phyloP scores from a whole-genome alignment of 2,797 vertebrate species.

The Aphelocoma californica region DNA sequence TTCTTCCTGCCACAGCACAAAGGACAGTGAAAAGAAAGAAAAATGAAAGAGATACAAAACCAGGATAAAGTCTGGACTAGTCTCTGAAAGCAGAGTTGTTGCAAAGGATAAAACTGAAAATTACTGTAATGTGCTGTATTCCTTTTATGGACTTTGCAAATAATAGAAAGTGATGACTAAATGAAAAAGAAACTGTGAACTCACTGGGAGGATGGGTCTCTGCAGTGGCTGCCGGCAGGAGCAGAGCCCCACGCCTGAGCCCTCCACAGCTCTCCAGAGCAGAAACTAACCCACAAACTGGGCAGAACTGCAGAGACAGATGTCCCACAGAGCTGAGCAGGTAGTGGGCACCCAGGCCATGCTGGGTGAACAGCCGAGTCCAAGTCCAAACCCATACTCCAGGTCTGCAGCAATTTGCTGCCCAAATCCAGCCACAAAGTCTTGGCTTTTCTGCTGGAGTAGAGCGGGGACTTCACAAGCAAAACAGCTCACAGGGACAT shows the following conservation, averaged over 20 bases:
- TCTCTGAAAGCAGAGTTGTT: neutral
- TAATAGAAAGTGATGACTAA: conserved; percentile 14
- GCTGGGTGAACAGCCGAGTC: neutral
- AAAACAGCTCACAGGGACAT: rapidly evolving
- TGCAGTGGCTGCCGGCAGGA: neutral
- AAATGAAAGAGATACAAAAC: neutral
- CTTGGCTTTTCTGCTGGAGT: neutral
- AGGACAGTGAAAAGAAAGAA: neutral
- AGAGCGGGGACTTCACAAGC: neutral
- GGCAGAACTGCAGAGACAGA: neutral
- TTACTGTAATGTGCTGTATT: neutral
- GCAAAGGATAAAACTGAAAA: neutral
- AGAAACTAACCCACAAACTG: neutral
- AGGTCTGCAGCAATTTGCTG: neutral
- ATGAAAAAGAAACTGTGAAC: neutral
- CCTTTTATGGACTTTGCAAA: neutral
- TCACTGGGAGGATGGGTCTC: neutral
- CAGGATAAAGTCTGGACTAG: neutral
- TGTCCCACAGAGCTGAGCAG: neutral
- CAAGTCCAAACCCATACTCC: neutral
- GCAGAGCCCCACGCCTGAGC: neutral
- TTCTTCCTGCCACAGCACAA: neutral
- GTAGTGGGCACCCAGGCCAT: neutral
- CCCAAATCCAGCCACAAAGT: neutral
- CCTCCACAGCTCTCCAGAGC: neutral